Percentiles rank a stretch among this genome's conserved stretches.
phyloP scores from a whole-genome alignment of 2,888 invertebrate species.

The Acanthosepion pharaonis region DNA sequence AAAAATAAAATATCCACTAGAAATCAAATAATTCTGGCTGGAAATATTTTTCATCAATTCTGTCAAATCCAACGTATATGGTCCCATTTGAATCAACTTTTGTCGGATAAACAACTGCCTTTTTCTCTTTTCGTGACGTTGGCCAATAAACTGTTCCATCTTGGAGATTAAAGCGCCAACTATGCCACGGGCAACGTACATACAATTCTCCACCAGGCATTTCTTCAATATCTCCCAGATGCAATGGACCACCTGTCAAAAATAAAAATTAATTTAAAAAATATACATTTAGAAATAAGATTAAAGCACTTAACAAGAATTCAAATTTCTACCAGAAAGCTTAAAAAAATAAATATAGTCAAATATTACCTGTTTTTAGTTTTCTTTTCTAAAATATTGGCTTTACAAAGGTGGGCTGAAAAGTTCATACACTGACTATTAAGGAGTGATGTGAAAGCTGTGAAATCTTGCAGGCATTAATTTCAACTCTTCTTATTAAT shows the following conservation, averaged over 20 bases:
- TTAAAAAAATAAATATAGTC: too few species aligned
- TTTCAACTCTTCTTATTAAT: too few species aligned
- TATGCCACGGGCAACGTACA: constrained; percentile 72
- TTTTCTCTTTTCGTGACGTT: constrained; percentile 53
- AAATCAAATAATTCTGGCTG: constrained; percentile 44
- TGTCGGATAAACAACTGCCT: constrained; percentile 63
- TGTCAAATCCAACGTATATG: constrained; percentile 67
- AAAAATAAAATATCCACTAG: constrained; percentile 16
- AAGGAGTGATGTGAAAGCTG: too few species aligned
- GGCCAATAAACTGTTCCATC: constrained; percentile 63
- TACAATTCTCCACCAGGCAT: constrained; percentile 63
- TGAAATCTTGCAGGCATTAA: too few species aligned
- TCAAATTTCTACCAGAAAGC: too few species aligned
- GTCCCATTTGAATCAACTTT: constrained; percentile 60
- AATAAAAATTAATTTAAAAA: not conserved
- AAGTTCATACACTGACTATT: too few species aligned
- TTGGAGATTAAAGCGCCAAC: constrained; percentile 68
- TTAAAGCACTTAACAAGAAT: not conserved
- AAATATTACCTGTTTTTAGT: too few species aligned
- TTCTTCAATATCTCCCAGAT: constrained; percentile 71
- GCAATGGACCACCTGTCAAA: constrained; percentile 69
- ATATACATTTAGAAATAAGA: not conserved
- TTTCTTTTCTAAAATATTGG: too few species aligned
- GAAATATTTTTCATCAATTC: constrained; percentile 61
- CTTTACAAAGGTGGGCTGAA: too few species aligned